Evolutionary conservation across 2,888 invertebrate genomes (phyloP), one percentile per base, ranked within the genome.

Genomic region (Eupeodes luniger): DNA sequence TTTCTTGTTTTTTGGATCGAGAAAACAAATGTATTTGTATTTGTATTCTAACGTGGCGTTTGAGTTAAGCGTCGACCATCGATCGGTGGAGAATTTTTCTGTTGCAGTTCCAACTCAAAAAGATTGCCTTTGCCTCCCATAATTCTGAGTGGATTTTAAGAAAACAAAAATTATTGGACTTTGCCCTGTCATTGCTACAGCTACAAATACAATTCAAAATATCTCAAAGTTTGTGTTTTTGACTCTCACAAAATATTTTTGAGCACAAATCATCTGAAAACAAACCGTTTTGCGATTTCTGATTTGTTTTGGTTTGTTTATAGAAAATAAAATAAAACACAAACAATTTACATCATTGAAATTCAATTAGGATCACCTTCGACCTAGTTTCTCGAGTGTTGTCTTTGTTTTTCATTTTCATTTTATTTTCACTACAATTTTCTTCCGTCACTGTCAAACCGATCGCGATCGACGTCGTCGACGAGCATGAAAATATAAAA

Each of bases 361-460:
- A 77, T 77, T 77, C 77, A 84, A 84, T 87, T 87, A 67, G 67
- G 77, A 84, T 77, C 77, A 87, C 87, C 80, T 84, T 84, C 87
- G 83, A 67, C 87, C 76, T 84, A 87, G 84, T 80, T 87, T 80
- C 61, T 70, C 40, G 62, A 51, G 14, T 66, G 70, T 82, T 70
- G 64, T 69, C 62, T 70, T 61, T 27, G 59, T 74, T 62, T 81
- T 49, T 9, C 40, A 7, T 40, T 40, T 40, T 40, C 55, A 57
- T 59, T 47, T 70, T 72, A 47, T 76, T 55, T 69, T 53, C 11
- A 16, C n/a, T 3, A 11, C 36, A 55, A 34, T 69, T 85, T 78
- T 77, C 47, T 62, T 34, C 36, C 79, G 47, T 40, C 66, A 16
- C 10, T 34, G 14, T 62, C 40, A n/a, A 1, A 40, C 40, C 61